phyloP scores from a whole-genome alignment of 2,888 invertebrate genomes.

The Sesia bembeciformis region DNA sequence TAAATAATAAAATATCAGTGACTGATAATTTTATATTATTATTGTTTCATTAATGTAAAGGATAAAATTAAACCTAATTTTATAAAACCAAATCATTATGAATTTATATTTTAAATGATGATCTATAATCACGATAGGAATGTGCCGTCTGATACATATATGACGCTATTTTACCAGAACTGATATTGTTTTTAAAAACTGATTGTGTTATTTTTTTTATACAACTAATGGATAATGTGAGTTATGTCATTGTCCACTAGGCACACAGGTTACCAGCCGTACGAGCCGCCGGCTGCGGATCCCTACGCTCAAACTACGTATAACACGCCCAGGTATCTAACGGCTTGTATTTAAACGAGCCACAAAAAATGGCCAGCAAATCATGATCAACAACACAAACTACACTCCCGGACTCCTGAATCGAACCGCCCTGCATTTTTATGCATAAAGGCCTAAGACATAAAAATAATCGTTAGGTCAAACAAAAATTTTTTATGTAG shows the following conservation, averaged over 20 bases:
- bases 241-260: constrained; percentile 18
- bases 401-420: too few relatives aligned
- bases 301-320: constrained; percentile 53
- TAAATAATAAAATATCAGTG: too few relatives aligned
- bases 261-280: constrained; percentile 60
- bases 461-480: too few relatives aligned
- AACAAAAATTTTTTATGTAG: too few relatives aligned
- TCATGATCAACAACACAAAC: too few relatives aligned
- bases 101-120: constrained; percentile 34
- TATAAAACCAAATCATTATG: not conserved
- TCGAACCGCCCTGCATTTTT: too few relatives aligned
- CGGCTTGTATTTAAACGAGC: not conserved
- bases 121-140: constrained; percentile 66
- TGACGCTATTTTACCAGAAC: constrained; percentile 45
- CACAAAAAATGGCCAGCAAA: too few relatives aligned
- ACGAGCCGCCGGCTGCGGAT: constrained; percentile 49
- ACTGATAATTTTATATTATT: too few relatives aligned
- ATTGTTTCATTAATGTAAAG: too few relatives aligned
- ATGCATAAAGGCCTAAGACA: too few relatives aligned
- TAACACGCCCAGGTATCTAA: constrained; percentile 40
- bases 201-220: not conserved
- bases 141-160: constrained; percentile 71
- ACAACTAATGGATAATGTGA: not conserved
- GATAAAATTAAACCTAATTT: too few relatives aligned
- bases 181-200: constrained; percentile 20